Evolutionary conservation across 1,140 invertebrate species (phyloP).

Genomic region (Cotesia chilonis): DNA sequence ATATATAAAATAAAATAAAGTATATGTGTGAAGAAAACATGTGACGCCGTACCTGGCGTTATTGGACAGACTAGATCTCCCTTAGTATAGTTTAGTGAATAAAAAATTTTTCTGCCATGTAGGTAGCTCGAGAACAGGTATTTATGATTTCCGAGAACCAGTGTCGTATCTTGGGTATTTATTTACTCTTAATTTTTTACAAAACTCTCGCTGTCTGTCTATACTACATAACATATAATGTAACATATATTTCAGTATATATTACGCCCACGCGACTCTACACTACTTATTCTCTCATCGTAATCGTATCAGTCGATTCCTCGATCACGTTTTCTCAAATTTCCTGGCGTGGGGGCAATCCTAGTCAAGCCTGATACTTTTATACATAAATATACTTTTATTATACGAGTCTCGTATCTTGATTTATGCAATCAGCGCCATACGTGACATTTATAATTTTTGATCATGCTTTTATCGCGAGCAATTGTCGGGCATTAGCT

Average conservation of each 20-base stretch:
- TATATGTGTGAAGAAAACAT: not conserved
- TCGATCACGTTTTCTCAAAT: not conserved
- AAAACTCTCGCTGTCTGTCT: not conserved
- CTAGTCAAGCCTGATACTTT: not conserved
- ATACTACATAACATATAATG: not conserved
- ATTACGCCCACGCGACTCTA: conserved; percentile 3
- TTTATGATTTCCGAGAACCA: conserved; percentile 40
- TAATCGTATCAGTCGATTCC: not conserved
- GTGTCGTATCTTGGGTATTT: conserved; percentile 25
- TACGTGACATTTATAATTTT: conserved; percentile 30
- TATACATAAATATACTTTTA: conserved; percentile 15
- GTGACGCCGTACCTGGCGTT: conserved; percentile 6
- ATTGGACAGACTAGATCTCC: conserved; percentile 29
- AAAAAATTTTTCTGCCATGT: conserved; percentile 26
- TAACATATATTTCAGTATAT: not conserved
- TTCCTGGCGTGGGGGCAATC: not conserved
- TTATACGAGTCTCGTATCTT: conserved; percentile 11
- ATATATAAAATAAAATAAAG: not conserved
- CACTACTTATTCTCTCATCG: not conserved
- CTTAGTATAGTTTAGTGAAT: conserved; percentile 4
- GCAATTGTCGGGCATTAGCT: not conserved
- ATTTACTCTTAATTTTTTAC: conserved; percentile 36
- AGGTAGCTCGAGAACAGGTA: conserved; percentile 28
- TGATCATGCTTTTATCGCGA: not conserved
- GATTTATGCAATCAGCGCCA: conserved; percentile 11